phyloP scores from a whole-genome alignment of 1,140 invertebrate species.

The Teleopsis dalmanni region DNA sequence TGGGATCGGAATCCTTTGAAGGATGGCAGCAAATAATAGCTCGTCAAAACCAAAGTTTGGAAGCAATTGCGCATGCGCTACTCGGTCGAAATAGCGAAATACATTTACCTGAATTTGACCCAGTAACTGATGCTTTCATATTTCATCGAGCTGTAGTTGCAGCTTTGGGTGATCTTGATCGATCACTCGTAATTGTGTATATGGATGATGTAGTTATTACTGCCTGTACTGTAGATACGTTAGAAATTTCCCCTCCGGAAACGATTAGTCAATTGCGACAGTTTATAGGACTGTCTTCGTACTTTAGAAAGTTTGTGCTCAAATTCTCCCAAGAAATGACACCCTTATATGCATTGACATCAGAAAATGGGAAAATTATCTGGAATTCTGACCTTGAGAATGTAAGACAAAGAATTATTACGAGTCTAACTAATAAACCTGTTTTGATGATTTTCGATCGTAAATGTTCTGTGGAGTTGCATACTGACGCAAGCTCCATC shows the following conservation, averaged over 20 bases:
- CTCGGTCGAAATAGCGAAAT: too few relatives aligned
- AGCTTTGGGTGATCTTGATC: too few relatives aligned
- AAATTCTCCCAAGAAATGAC: constrained; percentile 20
- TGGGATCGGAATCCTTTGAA: too few relatives aligned
- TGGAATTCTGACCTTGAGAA: constrained; percentile 2
- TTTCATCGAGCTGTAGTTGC: too few relatives aligned
- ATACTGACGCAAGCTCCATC: constrained; percentile 18
- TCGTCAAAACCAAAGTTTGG: too few relatives aligned
- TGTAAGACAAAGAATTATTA: background rate
- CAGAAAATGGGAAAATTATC: constrained; percentile 4
- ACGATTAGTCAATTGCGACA: constrained; percentile 24
- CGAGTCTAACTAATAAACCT: background rate
- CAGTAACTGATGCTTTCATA: too few relatives aligned
- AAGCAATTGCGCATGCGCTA: too few relatives aligned
- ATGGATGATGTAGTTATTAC: too few relatives aligned
- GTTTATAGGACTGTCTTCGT: constrained; percentile 24
- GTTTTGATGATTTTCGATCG: constrained; percentile 12
- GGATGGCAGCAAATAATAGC: too few relatives aligned
- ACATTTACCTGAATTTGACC: too few relatives aligned
- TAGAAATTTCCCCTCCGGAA: constrained; percentile 27
- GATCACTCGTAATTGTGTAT: too few relatives aligned
- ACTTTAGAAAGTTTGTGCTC: constrained; percentile 22
- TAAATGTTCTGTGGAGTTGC: constrained; percentile 4
- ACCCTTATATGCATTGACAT: constrained; percentile 17
- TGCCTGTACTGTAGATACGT: too few relatives aligned